Conservation (phyloP, 2,888 invertebrate species). For the Mayetiola destructor region DNA sequence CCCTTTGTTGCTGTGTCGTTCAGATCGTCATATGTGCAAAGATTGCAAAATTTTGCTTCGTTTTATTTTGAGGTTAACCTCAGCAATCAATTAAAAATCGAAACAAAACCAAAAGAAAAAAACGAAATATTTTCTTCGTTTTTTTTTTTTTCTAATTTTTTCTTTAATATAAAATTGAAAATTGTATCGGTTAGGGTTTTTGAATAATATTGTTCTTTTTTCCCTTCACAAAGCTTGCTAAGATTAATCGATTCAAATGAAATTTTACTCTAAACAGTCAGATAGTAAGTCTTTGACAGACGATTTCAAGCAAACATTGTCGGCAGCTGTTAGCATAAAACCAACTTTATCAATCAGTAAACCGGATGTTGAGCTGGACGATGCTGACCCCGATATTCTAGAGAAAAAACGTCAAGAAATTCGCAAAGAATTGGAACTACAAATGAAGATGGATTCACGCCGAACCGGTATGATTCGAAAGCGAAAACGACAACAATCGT, state of each 20-base stretch:
- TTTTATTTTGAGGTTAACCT: too few relatives aligned
- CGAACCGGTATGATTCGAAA: slow-evolving; percentile 27
- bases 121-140: background rate
- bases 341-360: background rate
- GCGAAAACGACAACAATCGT: slow-evolving; percentile 28
- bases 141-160: background rate
- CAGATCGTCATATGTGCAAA: too few relatives aligned
- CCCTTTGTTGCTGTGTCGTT: too few relatives aligned
- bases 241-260: background rate
- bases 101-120: too few relatives aligned
- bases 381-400: slow-evolving; percentile 17
- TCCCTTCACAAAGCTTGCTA: background rate
- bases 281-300: background rate
- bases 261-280: slow-evolving; percentile 12
- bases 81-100: too few relatives aligned
- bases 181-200: too few relatives aligned
- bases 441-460: slow-evolving; percentile 21
- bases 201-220: too few relatives aligned
- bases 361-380: slow-evolving; percentile 16
- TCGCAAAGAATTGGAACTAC: slow-evolving; percentile 17
- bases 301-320: slow-evolving; percentile 9
- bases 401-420: slow-evolving; percentile 16
- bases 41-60: too few relatives aligned
- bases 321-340: slow-evolving; percentile 2
- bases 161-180: background rate